Evolutionary conservation across 2,888 invertebrate species (phyloP), one percentile per base, ranked within the genome.

Genomic region (Abrostola triplasia): DNA sequence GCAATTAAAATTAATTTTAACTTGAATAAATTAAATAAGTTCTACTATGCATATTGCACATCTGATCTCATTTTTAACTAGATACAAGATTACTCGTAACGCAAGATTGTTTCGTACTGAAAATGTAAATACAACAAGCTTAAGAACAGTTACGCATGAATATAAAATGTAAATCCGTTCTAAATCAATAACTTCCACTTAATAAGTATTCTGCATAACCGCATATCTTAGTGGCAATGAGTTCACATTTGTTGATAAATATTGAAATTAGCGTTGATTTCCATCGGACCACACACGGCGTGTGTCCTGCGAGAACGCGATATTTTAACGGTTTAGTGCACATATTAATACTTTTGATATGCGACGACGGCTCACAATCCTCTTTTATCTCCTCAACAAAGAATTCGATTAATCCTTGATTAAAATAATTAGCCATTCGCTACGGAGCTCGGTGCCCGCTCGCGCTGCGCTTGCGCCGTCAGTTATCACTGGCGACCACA

Each of bases 271-370:
- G 84, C 84, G 75, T 81, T 82, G 84, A 81, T 84, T 84, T 83
- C 82, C 82, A 84, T 82, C 74, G 78, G 93, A 90, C 93, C 93
- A 91, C 93, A 93, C 92, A 91, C 88, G 69, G 73, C 60, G 82
- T 87, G 88, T 87, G 85, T 73, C 71, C 80, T 68, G 74, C 75
- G 76, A 83, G 79, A 83, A 77, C 81, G 79, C 77, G 80, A 84
- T 88, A 86, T 87, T 88, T 89, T 88, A 88, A 85, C 86, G 81
- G 87, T 84, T 88, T 84, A 81, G 79, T 80, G 72, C 59, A 57
- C 67, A 67, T 79, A 79, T 81, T 83, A 84, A 85, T 83, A 70
- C 73, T 67, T 63, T 78, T 83, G 86, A 87, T 86, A 88, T 87
- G 85, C 86, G 87, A 84, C 80, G 86, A 84, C 82, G 70, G 75